Conservation (phyloP, 2,113 vertebrate species). For the Columba janthina region DNA sequence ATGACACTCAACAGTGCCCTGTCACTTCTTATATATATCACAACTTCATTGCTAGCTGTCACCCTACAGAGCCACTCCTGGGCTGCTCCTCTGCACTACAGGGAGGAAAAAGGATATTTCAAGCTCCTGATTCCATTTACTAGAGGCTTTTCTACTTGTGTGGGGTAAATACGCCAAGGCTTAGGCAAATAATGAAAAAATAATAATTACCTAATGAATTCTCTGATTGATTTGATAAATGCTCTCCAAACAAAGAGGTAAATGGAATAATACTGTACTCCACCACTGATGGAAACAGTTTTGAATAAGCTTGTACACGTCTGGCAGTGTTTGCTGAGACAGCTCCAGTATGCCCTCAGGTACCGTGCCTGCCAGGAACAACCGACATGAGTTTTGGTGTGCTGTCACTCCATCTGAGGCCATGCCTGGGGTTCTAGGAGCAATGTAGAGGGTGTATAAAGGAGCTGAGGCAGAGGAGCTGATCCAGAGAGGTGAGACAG, state of each 20-base stretch:
- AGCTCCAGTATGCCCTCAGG: neutral
- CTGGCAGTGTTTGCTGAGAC: neutral
- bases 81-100: neutral
- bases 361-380: accelerated
- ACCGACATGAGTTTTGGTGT: accelerated
- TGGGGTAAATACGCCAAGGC: neutral
- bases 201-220: conserved; percentile 35
- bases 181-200: conserved; percentile 47
- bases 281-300: neutral
- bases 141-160: neutral
- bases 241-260: conserved; percentile 41
- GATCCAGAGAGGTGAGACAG: neutral
- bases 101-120: neutral
- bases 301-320: neutral
- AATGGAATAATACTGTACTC: conserved; percentile 35
- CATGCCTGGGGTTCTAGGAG: neutral
- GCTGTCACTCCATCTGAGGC: neutral
- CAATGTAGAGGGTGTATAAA: neutral
- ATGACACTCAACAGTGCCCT: neutral
- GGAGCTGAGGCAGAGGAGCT: neutral
- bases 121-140: neutral
- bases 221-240: conserved; percentile 52
- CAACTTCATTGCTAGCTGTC: neutral
- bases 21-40: neutral
- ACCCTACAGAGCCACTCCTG: neutral